A percentile compares a stretch with the other conserved stretches of the same genome.
Evolutionary conservation across 2,888 invertebrate genomes (phyloP).

Genomic region (Zootermopsis nevadensis): DNA sequence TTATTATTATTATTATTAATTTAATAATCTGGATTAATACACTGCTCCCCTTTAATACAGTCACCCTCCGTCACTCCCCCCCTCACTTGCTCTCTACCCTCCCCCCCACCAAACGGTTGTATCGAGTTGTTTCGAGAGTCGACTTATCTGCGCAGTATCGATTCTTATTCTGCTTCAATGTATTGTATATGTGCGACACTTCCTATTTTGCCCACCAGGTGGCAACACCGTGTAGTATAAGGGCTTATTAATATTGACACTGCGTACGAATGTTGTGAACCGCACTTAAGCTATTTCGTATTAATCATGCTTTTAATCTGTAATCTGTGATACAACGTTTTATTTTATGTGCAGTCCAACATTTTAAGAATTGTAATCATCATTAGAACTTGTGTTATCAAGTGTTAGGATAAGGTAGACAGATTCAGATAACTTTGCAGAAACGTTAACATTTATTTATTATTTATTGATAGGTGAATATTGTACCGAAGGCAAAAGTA

Average conservation of each 20-base stretch:
- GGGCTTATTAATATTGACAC: not conserved
- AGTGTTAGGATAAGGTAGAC: too few relatives aligned
- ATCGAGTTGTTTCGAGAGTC: slow-evolving; percentile 50
- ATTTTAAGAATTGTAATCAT: too few relatives aligned
- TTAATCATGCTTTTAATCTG: too few relatives aligned
- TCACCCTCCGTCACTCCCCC: not conserved
- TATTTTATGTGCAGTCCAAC: too few relatives aligned
- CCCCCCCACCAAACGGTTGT: slow-evolving; percentile 27
- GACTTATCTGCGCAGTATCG: slow-evolving; percentile 48
- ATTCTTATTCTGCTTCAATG: slow-evolving; percentile 33
- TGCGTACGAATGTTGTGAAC: not conserved
- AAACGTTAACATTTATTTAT: too few relatives aligned
- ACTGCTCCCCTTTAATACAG: slow-evolving; percentile 14
- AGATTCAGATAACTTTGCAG: too few relatives aligned
- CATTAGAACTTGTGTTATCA: too few relatives aligned
- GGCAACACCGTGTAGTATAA: slow-evolving; percentile 20
- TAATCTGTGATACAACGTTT: too few relatives aligned
- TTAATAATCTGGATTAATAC: too few relatives aligned
- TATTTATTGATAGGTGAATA: too few relatives aligned
- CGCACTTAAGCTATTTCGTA: too few relatives aligned
- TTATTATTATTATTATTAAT: not conserved
- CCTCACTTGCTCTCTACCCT: not conserved
- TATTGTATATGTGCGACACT: slow-evolving; percentile 26
- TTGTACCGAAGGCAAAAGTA: too few relatives aligned
- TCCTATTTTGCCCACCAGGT: slow-evolving; percentile 29